Percentiles rank a stretch among this genome's conserved stretches.
Evolutionary conservation across 1,140 invertebrate genomes (phyloP).

Genomic region (Hestina assimilis): DNA sequence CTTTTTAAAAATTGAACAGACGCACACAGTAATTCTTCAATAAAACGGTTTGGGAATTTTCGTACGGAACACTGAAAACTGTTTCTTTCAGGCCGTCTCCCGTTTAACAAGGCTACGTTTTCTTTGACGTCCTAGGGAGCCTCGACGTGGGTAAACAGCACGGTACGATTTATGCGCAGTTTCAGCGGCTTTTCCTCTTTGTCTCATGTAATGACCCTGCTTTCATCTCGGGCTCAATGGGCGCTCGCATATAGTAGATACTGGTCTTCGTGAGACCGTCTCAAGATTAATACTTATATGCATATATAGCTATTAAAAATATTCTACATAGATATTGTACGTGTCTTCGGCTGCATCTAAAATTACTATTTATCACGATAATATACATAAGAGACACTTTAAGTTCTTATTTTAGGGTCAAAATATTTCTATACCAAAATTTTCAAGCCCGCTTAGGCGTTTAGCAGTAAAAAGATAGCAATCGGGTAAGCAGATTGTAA

Average conservation of each 20-base stretch:
- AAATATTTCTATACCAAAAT: no score
- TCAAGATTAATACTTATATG: constrained; percentile 37
- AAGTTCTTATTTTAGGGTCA: no score
- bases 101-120: constrained; percentile 67
- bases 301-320: neutral
- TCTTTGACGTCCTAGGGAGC: constrained; percentile 67
- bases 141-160: constrained; percentile 66
- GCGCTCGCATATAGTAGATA: constrained; percentile 58
- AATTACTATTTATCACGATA: no score
- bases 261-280: constrained; percentile 40
- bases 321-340: no score
- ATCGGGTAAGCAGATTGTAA: no score
- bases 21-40: neutral
- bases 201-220: constrained; percentile 74
- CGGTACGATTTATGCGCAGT: constrained; percentile 68
- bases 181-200: constrained; percentile 70
- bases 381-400: no score
- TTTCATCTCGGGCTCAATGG: constrained; percentile 72
- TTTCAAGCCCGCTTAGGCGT: no score
- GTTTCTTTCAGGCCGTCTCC: constrained; percentile 53
- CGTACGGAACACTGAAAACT: constrained; percentile 39
- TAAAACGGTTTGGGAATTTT: constrained; percentile 9
- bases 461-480: no score
- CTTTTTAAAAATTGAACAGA: neutral
- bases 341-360: no score